Conservation (phyloP, 23 tunicate species). For the Botrylloides violaceus region DNA sequence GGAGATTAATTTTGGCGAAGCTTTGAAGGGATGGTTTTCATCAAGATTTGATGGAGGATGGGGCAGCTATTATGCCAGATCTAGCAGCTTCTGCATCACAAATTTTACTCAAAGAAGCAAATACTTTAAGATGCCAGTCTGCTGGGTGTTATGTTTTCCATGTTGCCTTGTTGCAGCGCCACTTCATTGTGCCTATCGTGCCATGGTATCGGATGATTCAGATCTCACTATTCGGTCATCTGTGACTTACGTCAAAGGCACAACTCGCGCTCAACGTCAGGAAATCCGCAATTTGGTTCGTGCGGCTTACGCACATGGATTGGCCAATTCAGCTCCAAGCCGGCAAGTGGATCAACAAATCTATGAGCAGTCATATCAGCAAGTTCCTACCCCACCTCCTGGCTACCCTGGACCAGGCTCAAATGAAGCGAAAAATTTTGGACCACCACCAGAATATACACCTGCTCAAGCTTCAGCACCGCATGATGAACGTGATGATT, state of each 20-base stretch:
- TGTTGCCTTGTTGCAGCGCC: constrained; percentile 49
- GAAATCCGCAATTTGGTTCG: constrained; percentile 48
- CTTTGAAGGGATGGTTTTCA: constrained; percentile 55
- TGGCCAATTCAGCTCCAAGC: not conserved
- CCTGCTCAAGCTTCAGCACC: not conserved
- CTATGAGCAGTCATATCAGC: constrained; percentile 10
- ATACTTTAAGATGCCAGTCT: constrained; percentile 37
- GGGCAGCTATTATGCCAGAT: constrained; percentile 48
- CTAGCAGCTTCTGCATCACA: constrained; percentile 65
- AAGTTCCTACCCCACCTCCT: constrained; percentile 7
- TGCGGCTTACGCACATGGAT: constrained; percentile 54
- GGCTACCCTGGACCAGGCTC: not conserved
- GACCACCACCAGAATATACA: constrained; percentile 14
- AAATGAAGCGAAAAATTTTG: not conserved
- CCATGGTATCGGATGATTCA: constrained; percentile 28
- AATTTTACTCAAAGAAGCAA: constrained; percentile 50
- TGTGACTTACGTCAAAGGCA: constrained; percentile 51
- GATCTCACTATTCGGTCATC: constrained; percentile 24
- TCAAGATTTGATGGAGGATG: constrained; percentile 33
- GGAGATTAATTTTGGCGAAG: constrained; percentile 55
- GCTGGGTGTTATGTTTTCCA: constrained; percentile 66
- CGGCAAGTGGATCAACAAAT: not conserved
- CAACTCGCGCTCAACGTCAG: constrained; percentile 43
- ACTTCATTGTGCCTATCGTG: constrained; percentile 50
- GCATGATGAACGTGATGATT: not conserved